Percentiles rank a stretch among this genome's conserved stretches.
Evolutionary conservation across 2,888 invertebrate species (phyloP).

Genomic region (Blera fallax): DNA sequence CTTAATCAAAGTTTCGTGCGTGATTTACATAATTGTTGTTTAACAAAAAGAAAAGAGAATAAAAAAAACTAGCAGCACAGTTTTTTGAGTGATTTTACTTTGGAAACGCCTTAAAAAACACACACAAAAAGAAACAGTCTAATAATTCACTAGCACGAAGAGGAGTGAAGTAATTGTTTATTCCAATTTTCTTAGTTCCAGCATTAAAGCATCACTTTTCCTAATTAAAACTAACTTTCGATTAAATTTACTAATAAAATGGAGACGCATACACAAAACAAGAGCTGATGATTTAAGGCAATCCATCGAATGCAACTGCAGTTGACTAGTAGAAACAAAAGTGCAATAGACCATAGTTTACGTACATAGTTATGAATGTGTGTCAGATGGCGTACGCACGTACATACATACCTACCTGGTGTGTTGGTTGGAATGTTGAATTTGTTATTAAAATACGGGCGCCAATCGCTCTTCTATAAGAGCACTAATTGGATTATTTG

Average conservation of each 20-base stretch:
- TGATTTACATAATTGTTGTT: not conserved
- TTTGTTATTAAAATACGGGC: conserved; percentile 10
- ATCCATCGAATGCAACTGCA: conserved; percentile 14
- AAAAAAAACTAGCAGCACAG: not conserved
- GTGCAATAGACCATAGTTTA: conserved; percentile 12
- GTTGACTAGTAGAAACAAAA: conserved; percentile 3
- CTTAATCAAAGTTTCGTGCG: conserved; percentile 4
- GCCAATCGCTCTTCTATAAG: conserved; percentile 5
- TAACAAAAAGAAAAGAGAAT: not conserved
- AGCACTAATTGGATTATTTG: not conserved
- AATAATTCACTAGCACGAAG: conserved; percentile 51
- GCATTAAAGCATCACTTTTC: not conserved
- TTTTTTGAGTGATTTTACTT: conserved; percentile 11
- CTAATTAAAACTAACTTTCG: conserved; percentile 32
- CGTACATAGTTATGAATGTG: not conserved
- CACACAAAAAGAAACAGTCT: conserved; percentile 16
- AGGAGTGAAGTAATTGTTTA: conserved; percentile 54
- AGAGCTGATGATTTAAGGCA: not conserved
- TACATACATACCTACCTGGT: not conserved
- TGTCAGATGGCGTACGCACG: conserved; percentile 43
- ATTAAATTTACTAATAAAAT: conserved; percentile 21
- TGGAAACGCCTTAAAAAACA: conserved; percentile 55
- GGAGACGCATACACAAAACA: not conserved
- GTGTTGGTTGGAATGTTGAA: conserved; percentile 7
- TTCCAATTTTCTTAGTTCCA: not conserved